Conservation (phyloP, 1,140 invertebrate genomes). For the Zaprionus ghesquierei region DNA sequence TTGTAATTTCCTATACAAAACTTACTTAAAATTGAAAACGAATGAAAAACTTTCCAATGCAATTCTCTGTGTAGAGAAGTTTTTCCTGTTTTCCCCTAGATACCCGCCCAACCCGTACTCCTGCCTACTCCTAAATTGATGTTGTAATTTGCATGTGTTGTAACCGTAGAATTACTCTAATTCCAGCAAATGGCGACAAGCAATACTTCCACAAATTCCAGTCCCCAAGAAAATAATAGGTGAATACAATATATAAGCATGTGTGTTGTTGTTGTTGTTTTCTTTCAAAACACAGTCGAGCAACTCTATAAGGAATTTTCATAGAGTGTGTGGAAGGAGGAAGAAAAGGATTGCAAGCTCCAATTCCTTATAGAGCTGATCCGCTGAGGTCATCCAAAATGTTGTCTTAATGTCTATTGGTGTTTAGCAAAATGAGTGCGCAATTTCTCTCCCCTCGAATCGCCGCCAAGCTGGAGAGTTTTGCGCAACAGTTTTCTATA, state of each 20-base stretch:
- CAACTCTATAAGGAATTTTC: conserved; percentile 21
- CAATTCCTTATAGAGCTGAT: not conserved
- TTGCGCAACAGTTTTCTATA: conserved; percentile 21
- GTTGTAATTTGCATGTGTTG: conserved; percentile 43
- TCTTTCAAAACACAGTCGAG: conserved; percentile 39
- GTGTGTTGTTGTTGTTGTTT: conserved; percentile 22
- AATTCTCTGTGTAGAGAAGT: conserved; percentile 20
- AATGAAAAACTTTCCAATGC: conserved; percentile 17
- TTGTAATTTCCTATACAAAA: conserved; percentile 78
- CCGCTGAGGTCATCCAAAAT: not conserved
- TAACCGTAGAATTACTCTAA: conserved; percentile 18
- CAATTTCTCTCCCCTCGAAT: not conserved
- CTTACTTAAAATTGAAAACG: conserved; percentile 38
- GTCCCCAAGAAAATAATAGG: conserved; percentile 18
- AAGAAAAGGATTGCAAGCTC: not conserved
- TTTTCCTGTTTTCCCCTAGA: not conserved
- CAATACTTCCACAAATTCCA: conserved; percentile 14
- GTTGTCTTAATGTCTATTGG: conserved; percentile 34
- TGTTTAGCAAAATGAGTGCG: conserved; percentile 36
- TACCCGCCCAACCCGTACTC: not conserved
- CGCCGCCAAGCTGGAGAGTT: not conserved
- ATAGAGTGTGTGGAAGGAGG: too few species aligned
- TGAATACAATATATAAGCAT: conserved; percentile 53
- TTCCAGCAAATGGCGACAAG: conserved; percentile 28
- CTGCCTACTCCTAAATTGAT: conserved; percentile 29